Base-by-base conservation (phyloP, 92 coral and sea anemone genomes). In the Bergia sp. region DNA sequence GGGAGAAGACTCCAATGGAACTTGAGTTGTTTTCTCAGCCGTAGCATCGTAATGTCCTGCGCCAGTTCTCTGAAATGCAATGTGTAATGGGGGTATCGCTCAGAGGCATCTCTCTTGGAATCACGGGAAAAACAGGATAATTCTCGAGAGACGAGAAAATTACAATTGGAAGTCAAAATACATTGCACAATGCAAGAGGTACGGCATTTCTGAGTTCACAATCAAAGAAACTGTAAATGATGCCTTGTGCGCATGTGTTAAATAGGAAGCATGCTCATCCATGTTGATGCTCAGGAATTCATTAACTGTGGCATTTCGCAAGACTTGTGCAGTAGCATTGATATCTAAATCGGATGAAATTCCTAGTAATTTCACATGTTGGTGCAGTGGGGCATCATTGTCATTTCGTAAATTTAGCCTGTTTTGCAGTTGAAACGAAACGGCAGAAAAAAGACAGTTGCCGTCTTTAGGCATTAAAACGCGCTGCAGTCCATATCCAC, bases 401-500 rank as follows among this genome's bases (percentile, higher is more conserved):
- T 37, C 76, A n/a, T 71, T 37, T 4, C 76, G 76, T 71, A 71
- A n/a, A n/a, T 76, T 76, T 58, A 88, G 53, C 82, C 76, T 65
- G 58, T 67, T 67, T 79, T 88, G 86, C 79, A 80, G 76, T 42
- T 71, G 77, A 79, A 64, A 67, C 38, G 80, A 55, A 61, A 79
- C 50, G 39, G 88, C 50, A 40, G 86, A 88, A 77, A 86, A 86
- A 75, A 86, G 73, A 49, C 88, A 88, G 81, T 81, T 50, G 20
- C 80, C 91, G 41, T 88, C 91, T 73, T 88, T 88, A 43, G 90
- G 80, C 86, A 81, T 69, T 23, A 55, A 42, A 42, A 58, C 79
- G 23, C 91, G 79, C 86, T 88, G 80, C n/a, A 88, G 61, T 58
- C 91, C 88, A 74, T 88, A 79, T 38, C 87, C 91, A 49, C 76